Percentiles rank a stretch among this genome's conserved stretches.
Conservation (phyloP, 2,113 vertebrate species). For the Scophthalmus maximus region DNA sequence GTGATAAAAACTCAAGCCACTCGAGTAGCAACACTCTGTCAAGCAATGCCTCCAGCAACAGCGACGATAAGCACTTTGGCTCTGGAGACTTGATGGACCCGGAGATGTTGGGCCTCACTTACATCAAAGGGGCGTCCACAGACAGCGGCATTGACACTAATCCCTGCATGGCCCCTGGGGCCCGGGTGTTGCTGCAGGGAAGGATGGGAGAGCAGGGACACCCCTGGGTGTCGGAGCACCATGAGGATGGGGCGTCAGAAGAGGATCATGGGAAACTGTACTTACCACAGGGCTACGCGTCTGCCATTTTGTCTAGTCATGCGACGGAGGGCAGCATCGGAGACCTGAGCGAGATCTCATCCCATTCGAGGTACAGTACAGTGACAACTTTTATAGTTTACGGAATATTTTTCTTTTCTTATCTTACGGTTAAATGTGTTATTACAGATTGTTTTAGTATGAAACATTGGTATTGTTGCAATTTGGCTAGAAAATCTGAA, state of each 20-base stretch:
- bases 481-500: neutral
- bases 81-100: conserved; percentile 95
- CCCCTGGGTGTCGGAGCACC: conserved; percentile 82
- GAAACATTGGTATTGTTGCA: too few relatives aligned
- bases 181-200: conserved; percentile 84
- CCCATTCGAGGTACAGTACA: conserved; percentile 90
- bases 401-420: neutral
- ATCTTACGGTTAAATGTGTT: neutral
- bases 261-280: conserved; percentile 88
- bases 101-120: conserved; percentile 91
- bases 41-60: conserved; percentile 94
- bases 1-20: conserved; percentile 93
- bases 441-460: too few relatives aligned
- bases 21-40: conserved; percentile 96
- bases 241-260: conserved; percentile 79
- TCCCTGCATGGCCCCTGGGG: conserved; percentile 87
- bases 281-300: conserved; percentile 84
- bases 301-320: conserved; percentile 81
- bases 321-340: conserved; percentile 88
- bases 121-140: conserved; percentile 94
- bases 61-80: conserved; percentile 95
- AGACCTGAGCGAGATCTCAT: conserved; percentile 93
- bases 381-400: neutral
- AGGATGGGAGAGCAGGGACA: conserved; percentile 81
- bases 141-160: conserved; percentile 96